A percentile compares a stretch with the other conserved stretches of the same genome.
These are phyloP conservation scores for Varecia variegata DNA, from an alignment of 2,797 vertebrate genomes.

Conservation along the genomic window DNA sequence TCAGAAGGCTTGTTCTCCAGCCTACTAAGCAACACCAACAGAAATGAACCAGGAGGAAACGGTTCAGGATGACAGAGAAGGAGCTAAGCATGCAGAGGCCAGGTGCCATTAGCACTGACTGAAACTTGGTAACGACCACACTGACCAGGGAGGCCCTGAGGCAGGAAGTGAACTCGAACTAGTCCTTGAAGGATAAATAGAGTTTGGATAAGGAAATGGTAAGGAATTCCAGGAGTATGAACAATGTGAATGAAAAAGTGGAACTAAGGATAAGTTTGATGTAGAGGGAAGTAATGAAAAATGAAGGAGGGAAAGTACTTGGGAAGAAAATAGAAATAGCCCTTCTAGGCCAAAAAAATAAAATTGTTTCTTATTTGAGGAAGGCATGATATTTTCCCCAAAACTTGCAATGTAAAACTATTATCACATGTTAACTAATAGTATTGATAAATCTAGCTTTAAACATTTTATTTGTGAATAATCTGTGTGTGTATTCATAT, in stretches of 20 bases:
- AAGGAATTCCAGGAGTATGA: neutral
- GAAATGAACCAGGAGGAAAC: neutral
- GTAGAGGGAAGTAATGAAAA: neutral
- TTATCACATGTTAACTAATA: neutral
- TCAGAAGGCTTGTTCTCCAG: neutral
- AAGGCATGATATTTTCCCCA: neutral
- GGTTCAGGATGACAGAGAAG: neutral
- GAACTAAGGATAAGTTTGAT: neutral
- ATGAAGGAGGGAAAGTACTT: neutral
- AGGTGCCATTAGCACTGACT: neutral
- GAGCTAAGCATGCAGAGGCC: neutral
- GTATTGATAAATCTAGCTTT: neutral
- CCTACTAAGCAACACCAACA: neutral
- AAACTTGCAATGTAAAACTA: neutral
- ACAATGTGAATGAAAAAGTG: neutral
- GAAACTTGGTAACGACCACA: neutral
- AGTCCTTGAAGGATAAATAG: neutral
- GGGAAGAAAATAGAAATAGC: neutral
- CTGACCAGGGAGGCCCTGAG: neutral
- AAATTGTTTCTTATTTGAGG: neutral
- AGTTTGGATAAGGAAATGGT: neutral
- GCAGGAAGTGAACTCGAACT: neutral
- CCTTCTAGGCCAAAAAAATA: neutral
- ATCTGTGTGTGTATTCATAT: neutral
- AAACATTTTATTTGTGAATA: neutral